Conservation (phyloP, 1,140 invertebrate species). For the Drosophila carrolli region DNA sequence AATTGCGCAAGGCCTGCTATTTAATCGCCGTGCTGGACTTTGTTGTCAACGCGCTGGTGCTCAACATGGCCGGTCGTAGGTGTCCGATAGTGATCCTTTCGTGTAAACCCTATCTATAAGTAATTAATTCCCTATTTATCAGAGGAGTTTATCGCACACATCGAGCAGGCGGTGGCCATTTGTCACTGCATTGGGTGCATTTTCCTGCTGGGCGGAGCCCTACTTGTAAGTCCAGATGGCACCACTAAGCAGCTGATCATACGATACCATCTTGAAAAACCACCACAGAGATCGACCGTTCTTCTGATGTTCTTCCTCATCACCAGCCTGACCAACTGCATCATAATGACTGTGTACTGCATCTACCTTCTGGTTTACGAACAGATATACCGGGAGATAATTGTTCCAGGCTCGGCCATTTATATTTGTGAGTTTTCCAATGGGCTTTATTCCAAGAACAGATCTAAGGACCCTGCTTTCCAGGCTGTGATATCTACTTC, state of each 20-base stretch:
- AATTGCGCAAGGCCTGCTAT: slow-evolving; percentile 41
- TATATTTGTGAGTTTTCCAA: slow-evolving; percentile 38
- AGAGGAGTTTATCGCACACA: background rate
- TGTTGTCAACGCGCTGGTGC: slow-evolving; percentile 13
- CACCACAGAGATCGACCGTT: slow-evolving; percentile 41
- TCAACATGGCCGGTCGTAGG: slow-evolving; percentile 18
- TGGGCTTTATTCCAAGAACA: background rate
- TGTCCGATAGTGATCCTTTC: background rate
- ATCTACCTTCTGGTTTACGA: background rate
- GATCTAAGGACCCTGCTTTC: background rate
- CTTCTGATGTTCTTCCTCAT: slow-evolving; percentile 61
- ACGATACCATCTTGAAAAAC: background rate
- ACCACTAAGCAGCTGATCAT: background rate
- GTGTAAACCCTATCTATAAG: no score
- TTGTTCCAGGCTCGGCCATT: background rate
- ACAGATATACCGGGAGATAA: background rate
- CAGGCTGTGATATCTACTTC: slow-evolving; percentile 36
- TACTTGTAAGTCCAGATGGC: slow-evolving; percentile 44
- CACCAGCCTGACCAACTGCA: slow-evolving; percentile 45
- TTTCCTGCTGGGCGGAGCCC: slow-evolving; percentile 40
- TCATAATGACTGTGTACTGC: slow-evolving; percentile 10
- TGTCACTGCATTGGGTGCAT: slow-evolving; percentile 61
- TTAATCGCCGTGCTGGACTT: slow-evolving; percentile 41
- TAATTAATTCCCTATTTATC: background rate
- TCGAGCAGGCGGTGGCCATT: slow-evolving; percentile 57